Evolutionary conservation across 2,113 vertebrate genomes (phyloP), one percentile per base, ranked within the genome.

Genomic region (Prunella fulvescens): DNA sequence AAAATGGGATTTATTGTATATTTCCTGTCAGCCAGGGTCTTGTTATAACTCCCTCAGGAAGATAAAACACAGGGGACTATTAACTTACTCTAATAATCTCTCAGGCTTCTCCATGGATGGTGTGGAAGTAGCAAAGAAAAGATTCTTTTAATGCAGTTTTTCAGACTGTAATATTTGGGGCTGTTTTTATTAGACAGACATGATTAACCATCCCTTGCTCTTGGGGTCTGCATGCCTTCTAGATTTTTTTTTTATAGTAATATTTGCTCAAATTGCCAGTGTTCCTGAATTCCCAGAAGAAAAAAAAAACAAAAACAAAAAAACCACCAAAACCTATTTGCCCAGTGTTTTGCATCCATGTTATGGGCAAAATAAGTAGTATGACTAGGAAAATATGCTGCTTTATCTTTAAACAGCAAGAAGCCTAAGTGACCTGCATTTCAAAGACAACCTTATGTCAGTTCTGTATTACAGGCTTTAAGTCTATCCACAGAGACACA

Each of bases 1-100:
- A 97, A 97, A 95, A 85, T 35, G 42, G 66, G 90, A 97, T 97
- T 98, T 97, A 97, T 91, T 96, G 61, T 94, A 88, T 88, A 94
- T 97, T 97, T 97, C 92, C 95, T 95, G 93, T 90, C 77, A 94
- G 85, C 33, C 29, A 28, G 92, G 44, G 40, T 94, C 82, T 86
- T 88, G 26, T 92, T 94, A 91, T 60, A 93, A 77, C 73, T 95
- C 87, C 92, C 83, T 94, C 64, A 92, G 88, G 97, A 88, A 95
- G 58, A 92, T 72, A 95, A 96, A 96, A 92, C 61, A 94, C 91
- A 91, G 39, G 81, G 87, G 91, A 94, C 96, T 86, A 74, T 83
- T 88, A 94, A 93, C 60, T 92, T 92, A 70, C 67, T 94, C 94
- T 95, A 95, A 92, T 94, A 91, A 91, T 82, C 64, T 61, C 81